A percentile compares a stretch with the other conserved stretches of the same genome.
Conservation (phyloP, 2,113 vertebrate genomes). For the Pelecanoides urinatrix region DNA sequence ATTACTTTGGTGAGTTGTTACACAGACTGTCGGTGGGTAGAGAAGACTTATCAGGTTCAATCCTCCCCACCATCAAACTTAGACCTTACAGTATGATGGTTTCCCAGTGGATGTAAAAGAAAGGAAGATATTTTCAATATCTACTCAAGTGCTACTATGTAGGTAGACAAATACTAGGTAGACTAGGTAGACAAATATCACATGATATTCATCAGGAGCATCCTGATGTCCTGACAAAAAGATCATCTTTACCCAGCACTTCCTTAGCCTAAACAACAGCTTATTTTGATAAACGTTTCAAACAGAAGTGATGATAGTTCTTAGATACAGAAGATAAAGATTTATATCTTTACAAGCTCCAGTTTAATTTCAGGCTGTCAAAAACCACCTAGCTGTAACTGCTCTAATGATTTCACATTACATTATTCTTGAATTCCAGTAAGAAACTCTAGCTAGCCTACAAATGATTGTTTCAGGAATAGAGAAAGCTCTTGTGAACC, state of each 20-base stretch:
- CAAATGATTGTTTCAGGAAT: not conserved
- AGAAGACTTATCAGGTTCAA: not conserved
- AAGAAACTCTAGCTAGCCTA: not conserved
- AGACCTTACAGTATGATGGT: not conserved
- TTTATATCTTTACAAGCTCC: not conserved
- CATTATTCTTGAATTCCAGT: not conserved
- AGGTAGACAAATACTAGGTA: not conserved
- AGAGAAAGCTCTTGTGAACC: not conserved
- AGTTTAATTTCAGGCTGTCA: not conserved
- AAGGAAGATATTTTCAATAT: not conserved
- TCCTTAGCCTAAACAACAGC: not conserved
- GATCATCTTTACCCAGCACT: rapidly evolving
- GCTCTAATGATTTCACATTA: not conserved
- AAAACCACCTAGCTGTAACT: not conserved
- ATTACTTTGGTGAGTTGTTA: not conserved
- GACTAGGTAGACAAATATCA: not conserved
- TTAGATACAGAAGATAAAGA: not conserved
- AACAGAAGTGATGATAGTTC: not conserved
- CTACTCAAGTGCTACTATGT: not conserved
- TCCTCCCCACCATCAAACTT: not conserved
- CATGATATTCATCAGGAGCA: not conserved
- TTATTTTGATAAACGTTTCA: not conserved
- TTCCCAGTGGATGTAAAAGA: not conserved
- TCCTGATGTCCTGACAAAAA: not conserved
- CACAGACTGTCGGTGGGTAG: not conserved